Evolutionary conservation across 2,113 vertebrate species (phyloP).

Genomic region (Anarrhichthys ocellatus): DNA sequence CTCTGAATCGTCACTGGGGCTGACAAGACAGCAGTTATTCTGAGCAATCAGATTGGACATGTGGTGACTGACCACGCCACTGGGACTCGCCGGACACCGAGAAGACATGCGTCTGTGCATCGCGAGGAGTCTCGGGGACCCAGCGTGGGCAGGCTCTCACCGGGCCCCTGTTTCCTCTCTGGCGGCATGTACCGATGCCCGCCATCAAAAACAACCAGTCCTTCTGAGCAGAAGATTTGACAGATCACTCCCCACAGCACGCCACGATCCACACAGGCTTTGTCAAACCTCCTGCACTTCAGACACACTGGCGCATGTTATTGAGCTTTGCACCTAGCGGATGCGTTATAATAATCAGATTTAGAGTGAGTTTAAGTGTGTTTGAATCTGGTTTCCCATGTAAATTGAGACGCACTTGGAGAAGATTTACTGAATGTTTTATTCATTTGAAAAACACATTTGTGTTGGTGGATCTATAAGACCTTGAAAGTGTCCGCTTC

Average conservation of each 20-base stretch:
- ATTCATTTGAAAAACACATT: slow-evolving; percentile 38
- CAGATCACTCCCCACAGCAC: slow-evolving; percentile 19
- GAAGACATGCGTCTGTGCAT: slow-evolving; percentile 8
- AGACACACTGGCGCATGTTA: slow-evolving; percentile 28
- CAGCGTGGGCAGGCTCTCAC: slow-evolving; percentile 12
- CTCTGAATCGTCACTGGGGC: slow-evolving; percentile 54
- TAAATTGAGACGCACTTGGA: slow-evolving; percentile 29
- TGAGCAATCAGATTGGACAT: slow-evolving; percentile 46
- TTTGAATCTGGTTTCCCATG: slow-evolving; percentile 18
- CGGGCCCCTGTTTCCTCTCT: slow-evolving; percentile 16
- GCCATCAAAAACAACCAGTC: slow-evolving; percentile 38
- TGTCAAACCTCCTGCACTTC: slow-evolving; percentile 28
- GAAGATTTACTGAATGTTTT: slow-evolving; percentile 28
- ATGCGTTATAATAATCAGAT: slow-evolving; percentile 37
- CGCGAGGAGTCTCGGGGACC: not conserved
- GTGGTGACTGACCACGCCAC: slow-evolving; percentile 26
- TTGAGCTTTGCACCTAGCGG: slow-evolving; percentile 28
- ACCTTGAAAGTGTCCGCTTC: slow-evolving; percentile 33
- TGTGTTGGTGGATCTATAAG: slow-evolving; percentile 26
- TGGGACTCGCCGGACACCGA: slow-evolving; percentile 26
- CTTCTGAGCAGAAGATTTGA: slow-evolving; percentile 21
- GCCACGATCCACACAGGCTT: slow-evolving; percentile 11
- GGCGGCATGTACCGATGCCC: slow-evolving; percentile 3
- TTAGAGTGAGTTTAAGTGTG: slow-evolving; percentile 16
- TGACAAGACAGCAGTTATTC: slow-evolving; percentile 58